Base-by-base conservation (phyloP, 2,797 vertebrate genomes). In the Synaphobranchus kaupii region DNA sequence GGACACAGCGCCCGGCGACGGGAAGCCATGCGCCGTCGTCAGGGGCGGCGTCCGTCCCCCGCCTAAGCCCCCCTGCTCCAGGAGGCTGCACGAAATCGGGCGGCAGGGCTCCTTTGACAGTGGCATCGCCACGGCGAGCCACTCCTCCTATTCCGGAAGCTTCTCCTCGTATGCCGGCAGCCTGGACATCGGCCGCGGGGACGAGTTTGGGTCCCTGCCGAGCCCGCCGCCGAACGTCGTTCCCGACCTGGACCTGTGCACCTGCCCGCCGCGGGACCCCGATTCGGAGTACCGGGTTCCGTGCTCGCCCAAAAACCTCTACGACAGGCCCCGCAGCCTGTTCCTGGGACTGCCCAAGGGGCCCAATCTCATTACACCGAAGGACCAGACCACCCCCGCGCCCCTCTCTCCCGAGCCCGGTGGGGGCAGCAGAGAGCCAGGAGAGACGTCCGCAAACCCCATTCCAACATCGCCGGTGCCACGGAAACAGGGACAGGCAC, bases 31-130 rank as follows among this genome's bases (percentile, higher is more conserved):
- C 0, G 93, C 94, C 31, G 96, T 96, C 4, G 94, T 95, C 25
- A 86, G 87, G 52, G 95, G 88, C 10, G 92, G 88, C 95, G 93
- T 0, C 96, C 90, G 93, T 97, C 94, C 94, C 0, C 95, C 93
- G 0, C 96, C 96, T 0, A 95, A 95, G 82, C 96, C 95, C 0
- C 94, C 94, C 7, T 93, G 92, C 3, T 93, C 94, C 2, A 95
- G 97, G 25, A 96, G 97, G 89, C 97, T 99, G 90, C 97, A 97
- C 90, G 98, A 99, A 91, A 97, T 97, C 0, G 98, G 98, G 60
- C 96, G 98, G 7, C 98, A 98, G 95, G 97, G 97, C 89, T 99
- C 98, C 0, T 97, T 97, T 0, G 98, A 99, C 95, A 99, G 98
- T 56, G 98, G 98, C 81, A 98, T 99, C 4, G 98, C 97, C 60